Percentiles rank a stretch among this genome's conserved stretches.
Evolutionary conservation across 2,888 invertebrate species (phyloP).

Genomic region (Cephalotes varians): DNA sequence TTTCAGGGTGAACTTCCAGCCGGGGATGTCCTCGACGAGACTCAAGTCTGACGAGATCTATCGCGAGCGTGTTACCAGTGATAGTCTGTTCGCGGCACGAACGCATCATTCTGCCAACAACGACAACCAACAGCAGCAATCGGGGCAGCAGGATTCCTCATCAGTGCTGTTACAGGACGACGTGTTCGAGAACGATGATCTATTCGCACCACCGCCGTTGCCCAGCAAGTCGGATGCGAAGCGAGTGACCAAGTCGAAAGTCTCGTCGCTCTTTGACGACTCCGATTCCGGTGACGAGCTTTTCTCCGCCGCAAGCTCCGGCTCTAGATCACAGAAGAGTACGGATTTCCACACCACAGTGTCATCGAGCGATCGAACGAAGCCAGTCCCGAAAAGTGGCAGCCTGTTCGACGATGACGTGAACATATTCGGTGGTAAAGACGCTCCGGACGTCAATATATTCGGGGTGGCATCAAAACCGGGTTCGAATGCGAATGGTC

Average conservation of each 20-base stretch:
- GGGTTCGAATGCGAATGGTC: conserved; percentile 26
- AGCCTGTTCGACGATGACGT: conserved; percentile 80
- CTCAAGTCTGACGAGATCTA: conserved; percentile 80
- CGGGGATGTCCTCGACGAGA: conserved; percentile 79
- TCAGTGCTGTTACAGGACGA: conserved; percentile 69
- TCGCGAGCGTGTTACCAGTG: conserved; percentile 78
- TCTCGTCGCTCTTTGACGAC: conserved; percentile 80
- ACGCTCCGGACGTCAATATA: conserved; percentile 79
- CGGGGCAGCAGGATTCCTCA: conserved; percentile 23
- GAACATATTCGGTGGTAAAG: conserved; percentile 73
- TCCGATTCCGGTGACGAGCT: conserved; percentile 83
- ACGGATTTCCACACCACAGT: conserved; percentile 72
- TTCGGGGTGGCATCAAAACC: conserved; percentile 69
- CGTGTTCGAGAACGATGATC: conserved; percentile 78
- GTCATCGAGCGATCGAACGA: conserved; percentile 70
- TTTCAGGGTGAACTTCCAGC: conserved; percentile 76
- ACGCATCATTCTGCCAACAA: conserved; percentile 55
- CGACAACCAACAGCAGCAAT: conserved; percentile 41
- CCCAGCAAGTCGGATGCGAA: conserved; percentile 75
- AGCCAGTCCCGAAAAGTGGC: conserved; percentile 61
- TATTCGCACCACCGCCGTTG: conserved; percentile 83
- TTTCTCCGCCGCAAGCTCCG: conserved; percentile 81
- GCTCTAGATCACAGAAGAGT: conserved; percentile 79
- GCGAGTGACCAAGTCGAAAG: conserved; percentile 76
- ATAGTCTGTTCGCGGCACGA: conserved; percentile 76